Evolutionary conservation across 1,140 invertebrate species (phyloP).

Genomic region (Brachionus calyciflorus): DNA sequence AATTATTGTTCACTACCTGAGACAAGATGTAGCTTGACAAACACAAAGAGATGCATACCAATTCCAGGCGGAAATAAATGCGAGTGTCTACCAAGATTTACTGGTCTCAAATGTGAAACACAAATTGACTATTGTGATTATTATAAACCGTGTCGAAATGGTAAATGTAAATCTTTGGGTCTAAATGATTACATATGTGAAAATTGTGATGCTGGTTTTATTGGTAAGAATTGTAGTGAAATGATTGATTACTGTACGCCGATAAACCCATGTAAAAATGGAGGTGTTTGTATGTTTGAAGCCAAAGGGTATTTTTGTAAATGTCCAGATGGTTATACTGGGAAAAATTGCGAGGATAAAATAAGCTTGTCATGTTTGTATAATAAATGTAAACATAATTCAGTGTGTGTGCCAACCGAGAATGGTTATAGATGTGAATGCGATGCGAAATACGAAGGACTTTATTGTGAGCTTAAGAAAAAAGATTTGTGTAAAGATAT

Average conservation of each 20-base stretch:
- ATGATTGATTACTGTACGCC: conserved; percentile 37
- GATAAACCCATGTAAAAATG: conserved; percentile 47
- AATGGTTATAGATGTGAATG: conserved; percentile 35
- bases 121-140: conserved; percentile 18
- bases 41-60: conserved; percentile 26
- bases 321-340: conserved; percentile 80
- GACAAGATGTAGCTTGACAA: not conserved
- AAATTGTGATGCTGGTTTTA: conserved; percentile 40
- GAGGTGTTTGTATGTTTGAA: conserved; percentile 22
- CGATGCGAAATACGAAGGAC: conserved; percentile 1
- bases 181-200: conserved; percentile 25
- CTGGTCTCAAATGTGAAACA: conserved; percentile 46
- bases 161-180: conserved; percentile 5
- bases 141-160: conserved; percentile 32
- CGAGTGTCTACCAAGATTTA: conserved; percentile 24
- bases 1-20: conserved; percentile 20
- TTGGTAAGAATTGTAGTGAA: conserved; percentile 40
- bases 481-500: conserved; percentile 24
- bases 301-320: conserved; percentile 73
- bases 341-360: conserved; percentile 55
- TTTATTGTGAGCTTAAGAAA: conserved; percentile 44
- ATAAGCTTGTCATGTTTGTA: conserved; percentile 15
- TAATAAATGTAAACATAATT: conserved; percentile 18
- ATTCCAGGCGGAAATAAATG: conserved; percentile 32
- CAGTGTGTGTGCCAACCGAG: conserved; percentile 11